Base-by-base conservation (phyloP, 2,888 invertebrate genomes). In the Melinaea marsaeus region DNA sequence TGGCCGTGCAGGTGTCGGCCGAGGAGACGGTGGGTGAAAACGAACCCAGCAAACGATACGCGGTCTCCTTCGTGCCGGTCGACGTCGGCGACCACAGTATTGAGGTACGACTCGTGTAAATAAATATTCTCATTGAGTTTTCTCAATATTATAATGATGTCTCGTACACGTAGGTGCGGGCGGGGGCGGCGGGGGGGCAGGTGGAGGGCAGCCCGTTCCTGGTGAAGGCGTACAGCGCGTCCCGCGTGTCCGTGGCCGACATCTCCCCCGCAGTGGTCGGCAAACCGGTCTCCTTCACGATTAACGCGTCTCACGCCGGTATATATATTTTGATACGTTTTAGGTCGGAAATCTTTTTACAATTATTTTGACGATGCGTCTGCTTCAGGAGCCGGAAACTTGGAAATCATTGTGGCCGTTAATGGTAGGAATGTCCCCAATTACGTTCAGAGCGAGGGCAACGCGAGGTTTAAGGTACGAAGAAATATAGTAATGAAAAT, bases 361-460 rank as follows among this genome's bases (percentile, higher is more conserved):
- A 51, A n/a, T 54, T 11, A 35, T 60, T 35, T 11, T 13, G 33
- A 48, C 22, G 22, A 32, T 32, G 9, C 5, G 9, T 32, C 32
- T 51, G 32, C 62, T 61, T 45, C 92, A 76, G 97, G 99, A 68
- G 98, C 98, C 58, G 99, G 99, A 34, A 99, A 99, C 86, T 92
- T 99, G 79, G 99, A 99, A 90, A 99, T 99, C 61, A 98, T 99
- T 67, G 98, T 99, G 0, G 98, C 98, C 0, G 98, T 98, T 2
- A 97, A 96, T 76, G 98, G 98, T 13, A 94, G 98, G 77, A 99
- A 99, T 86, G 98, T 99, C 13, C 99, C 99, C 9, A 99, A 99
- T 90, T 99, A 98, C 83, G 99, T 99, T 1, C 97, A 98, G 79
- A 97, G 98, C 55, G 98, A 99, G 90, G 98, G 98, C 51, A 98